phyloP scores from a whole-genome alignment of 2,797 vertebrate species.

The Esox lucius region DNA sequence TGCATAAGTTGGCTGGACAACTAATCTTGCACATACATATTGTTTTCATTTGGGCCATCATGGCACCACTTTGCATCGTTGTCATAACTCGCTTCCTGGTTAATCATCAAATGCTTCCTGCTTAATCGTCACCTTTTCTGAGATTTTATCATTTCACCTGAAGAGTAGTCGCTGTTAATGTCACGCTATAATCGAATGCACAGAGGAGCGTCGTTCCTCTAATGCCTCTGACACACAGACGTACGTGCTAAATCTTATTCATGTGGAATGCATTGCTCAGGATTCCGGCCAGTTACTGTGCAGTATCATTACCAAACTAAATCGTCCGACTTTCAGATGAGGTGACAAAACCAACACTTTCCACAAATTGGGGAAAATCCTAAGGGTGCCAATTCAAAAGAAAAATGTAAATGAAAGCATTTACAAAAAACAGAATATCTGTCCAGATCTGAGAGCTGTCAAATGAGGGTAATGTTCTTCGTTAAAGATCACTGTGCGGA shows the following conservation, averaged over 20 bases:
- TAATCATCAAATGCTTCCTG: too few relatives aligned
- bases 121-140: too few relatives aligned
- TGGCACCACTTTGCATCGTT: too few relatives aligned
- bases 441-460: neutral
- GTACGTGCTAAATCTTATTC: neutral
- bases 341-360: constrained; percentile 44
- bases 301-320: constrained; percentile 19
- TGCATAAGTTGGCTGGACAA: too few relatives aligned
- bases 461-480: neutral
- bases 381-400: constrained; percentile 5
- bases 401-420: neutral
- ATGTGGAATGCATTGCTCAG: constrained; percentile 15
- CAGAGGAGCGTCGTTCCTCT: too few relatives aligned
- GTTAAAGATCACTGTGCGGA: neutral
- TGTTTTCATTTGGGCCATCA: too few relatives aligned
- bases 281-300: constrained; percentile 22
- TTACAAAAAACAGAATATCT: neutral
- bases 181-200: too few relatives aligned
- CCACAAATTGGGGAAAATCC: constrained; percentile 29
- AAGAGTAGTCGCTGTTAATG: too few relatives aligned
- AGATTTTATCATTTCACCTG: too few relatives aligned
- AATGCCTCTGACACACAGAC: neutral
- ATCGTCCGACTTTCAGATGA: constrained; percentile 30
- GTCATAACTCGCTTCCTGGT: too few relatives aligned
- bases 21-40: too few relatives aligned